These are phyloP conservation scores for Xestia rhomboidea DNA, from an alignment of 2,888 invertebrate species.

Conservation along the genomic window DNA sequence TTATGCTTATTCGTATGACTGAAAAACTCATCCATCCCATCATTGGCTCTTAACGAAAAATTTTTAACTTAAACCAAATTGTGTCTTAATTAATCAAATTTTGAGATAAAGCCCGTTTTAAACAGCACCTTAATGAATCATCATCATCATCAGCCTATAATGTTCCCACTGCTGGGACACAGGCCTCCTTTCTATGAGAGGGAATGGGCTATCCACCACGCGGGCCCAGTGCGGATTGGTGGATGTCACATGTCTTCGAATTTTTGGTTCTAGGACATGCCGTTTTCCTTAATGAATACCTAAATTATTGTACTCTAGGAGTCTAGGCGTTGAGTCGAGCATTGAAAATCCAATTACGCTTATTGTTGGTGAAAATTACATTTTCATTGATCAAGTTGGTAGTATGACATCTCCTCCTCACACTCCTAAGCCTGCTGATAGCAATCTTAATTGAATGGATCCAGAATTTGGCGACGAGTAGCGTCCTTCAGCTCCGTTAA, in stretches of 20 bases:
- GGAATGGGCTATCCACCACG: too few species aligned
- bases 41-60: background rate
- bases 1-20: background rate
- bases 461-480: background rate
- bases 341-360: background rate
- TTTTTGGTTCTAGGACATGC: too few species aligned
- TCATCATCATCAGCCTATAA: too few species aligned
- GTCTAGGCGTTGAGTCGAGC: background rate
- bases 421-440: background rate
- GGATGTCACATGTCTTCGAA: too few species aligned
- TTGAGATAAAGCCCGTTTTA: background rate
- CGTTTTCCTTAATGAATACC: background rate
- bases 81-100: background rate
- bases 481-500: background rate
- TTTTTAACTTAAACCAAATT: background rate
- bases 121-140: background rate
- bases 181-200: too few species aligned
- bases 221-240: too few species aligned
- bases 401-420: background rate
- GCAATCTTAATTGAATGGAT: background rate
- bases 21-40: background rate
- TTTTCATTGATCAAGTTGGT: background rate
- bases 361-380: background rate
- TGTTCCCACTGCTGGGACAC: too few species aligned
- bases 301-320: background rate